These are phyloP conservation scores for Cordilura impudica DNA, from an alignment of 2,888 invertebrate genomes.

Conservation along the genomic window DNA sequence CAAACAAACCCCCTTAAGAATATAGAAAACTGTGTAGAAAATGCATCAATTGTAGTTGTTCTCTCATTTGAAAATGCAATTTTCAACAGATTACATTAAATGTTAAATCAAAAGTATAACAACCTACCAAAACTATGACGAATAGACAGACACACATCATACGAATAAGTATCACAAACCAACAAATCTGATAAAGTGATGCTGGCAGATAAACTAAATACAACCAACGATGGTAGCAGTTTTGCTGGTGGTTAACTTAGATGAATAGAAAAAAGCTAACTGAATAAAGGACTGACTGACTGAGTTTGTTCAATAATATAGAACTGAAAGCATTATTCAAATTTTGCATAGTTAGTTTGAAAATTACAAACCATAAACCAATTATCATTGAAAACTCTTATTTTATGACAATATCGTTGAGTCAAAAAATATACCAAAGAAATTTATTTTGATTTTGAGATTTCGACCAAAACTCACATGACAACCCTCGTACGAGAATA, in stretches of 20 bases:
- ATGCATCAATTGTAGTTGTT: conserved; percentile 57
- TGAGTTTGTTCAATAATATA: neutral
- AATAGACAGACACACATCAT: neutral
- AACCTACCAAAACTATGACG: conserved; percentile 8
- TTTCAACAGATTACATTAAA: conserved; percentile 55
- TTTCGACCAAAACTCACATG: neutral
- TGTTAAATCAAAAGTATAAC: conserved; percentile 30
- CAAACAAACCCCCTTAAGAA: conserved; percentile 24
- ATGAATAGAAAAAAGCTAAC: conserved; percentile 11
- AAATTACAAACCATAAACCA: neutral
- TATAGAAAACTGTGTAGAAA: conserved; percentile 66
- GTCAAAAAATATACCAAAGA: no score
- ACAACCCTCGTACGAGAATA: no score
- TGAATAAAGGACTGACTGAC: neutral
- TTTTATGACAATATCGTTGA: no score
- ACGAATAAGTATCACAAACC: conserved; percentile 61
- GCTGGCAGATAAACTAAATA: conserved; percentile 61
- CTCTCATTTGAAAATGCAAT: conserved; percentile 60
- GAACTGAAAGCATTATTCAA: neutral
- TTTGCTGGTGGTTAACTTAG: conserved; percentile 39
- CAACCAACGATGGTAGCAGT: conserved; percentile 53
- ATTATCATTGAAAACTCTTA: no score
- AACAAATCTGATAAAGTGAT: conserved; percentile 70
- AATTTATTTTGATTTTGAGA: neutral
- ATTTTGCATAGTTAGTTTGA: neutral